phyloP scores from a whole-genome alignment of 2,888 invertebrate species.

The Lobophora halterata region DNA sequence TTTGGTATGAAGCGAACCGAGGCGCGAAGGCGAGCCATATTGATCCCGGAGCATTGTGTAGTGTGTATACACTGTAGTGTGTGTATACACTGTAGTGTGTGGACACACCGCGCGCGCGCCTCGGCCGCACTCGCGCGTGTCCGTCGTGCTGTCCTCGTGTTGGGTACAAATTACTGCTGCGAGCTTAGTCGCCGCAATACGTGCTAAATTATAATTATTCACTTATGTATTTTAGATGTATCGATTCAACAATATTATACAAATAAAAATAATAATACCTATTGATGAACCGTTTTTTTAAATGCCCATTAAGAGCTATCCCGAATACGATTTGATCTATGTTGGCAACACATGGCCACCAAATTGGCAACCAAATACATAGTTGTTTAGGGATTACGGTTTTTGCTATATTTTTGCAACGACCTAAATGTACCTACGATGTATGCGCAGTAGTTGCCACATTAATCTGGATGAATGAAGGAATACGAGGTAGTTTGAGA shows the following conservation, averaged over 20 bases:
- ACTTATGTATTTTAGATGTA: slow-evolving; percentile 38
- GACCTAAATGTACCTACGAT: no score
- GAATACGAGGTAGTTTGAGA: no score
- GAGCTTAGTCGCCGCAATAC: slow-evolving; percentile 38
- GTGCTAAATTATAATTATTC: slow-evolving; percentile 35
- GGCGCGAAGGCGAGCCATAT: slow-evolving; percentile 22
- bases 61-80: neutral
- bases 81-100: no score
- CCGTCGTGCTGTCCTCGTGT: slow-evolving; percentile 36
- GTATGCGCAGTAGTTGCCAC: no score
- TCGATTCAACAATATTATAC: slow-evolving; percentile 53
- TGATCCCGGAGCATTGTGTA: slow-evolving; percentile 2
- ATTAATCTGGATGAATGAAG: no score
- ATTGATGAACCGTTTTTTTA: slow-evolving; percentile 18
- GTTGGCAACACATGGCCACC: no score
- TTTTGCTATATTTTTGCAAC: no score
- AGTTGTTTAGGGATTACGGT: no score
- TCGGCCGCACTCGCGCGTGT: neutral
- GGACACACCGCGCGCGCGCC: neutral
- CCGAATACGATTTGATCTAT: no score
- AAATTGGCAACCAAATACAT: no score
- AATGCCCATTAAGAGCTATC: slow-evolving; percentile 6
- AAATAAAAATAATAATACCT: slow-evolving; percentile 57
- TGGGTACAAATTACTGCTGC: slow-evolving; percentile 37
- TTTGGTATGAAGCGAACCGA: slow-evolving; percentile 27